Base-by-base conservation (phyloP, 2,113 vertebrate species). In the Budorcas taxicolor region DNA sequence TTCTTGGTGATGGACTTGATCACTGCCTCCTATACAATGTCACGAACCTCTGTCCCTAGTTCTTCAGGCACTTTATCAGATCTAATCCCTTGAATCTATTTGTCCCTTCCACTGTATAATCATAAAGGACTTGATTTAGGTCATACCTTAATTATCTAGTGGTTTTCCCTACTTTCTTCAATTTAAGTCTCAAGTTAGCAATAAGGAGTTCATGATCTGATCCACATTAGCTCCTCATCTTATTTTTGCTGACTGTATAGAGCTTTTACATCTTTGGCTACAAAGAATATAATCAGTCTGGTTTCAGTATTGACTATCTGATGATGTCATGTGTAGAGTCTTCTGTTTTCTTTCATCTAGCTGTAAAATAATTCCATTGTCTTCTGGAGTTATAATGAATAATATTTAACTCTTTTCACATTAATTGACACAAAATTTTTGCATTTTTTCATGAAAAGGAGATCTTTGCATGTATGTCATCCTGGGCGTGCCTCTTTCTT, bases 151-250 rank as follows among this genome's bases (percentile, higher is more conserved):
- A 36, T 71, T n/a, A 17, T 36, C 64, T 71, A 11, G 4, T 71
- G 64, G 64, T 36, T 71, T 36, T 36, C 17, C 8, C n/a, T 36
- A 36, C 4, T 36, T 71, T 71, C 9, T 71, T 21, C 64, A 71
- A 71, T 21, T 36, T 71, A 71, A 71, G 17, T 36, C 17, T 11
- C n/a, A 71, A 19, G 36, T 71, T 71, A 19, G 2, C 17, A 36
- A 1, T 23, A 71, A 23, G 19, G 4, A 23, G 8, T 36, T 71
- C n/a, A 71, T 71, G 64, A 71, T 23, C n/a, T 36, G 64, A 36
- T 9, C n/a, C n/a, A 71, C n/a, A 71, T 21, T 71, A 23, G 64
- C n/a, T 71, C 19, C 9, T 36, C 0, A 0, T 36, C n/a, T 71
- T 71, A 19, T 40, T 71, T 23, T 71, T 71, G 67, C 67, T 71